Evolutionary conservation across 2,797 vertebrate genomes (phyloP).

Genomic region (Sciaenops ocellatus): DNA sequence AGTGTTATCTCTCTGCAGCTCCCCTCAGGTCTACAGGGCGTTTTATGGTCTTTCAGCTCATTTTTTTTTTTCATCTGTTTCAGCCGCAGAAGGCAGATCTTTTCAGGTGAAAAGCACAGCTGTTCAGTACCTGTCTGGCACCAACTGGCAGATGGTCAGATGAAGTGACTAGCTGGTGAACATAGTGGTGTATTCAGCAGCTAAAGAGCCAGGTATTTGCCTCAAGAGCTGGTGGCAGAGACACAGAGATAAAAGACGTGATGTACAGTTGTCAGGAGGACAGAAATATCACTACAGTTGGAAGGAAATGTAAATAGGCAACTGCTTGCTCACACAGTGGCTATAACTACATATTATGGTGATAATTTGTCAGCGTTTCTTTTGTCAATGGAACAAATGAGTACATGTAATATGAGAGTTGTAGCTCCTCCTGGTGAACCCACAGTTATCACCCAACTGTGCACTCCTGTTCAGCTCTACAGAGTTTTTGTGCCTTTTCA

Average conservation of each 20-base stretch:
- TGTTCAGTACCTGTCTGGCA: neutral
- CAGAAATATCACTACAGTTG: neutral
- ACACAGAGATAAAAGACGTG: neutral
- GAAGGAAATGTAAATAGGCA: no score
- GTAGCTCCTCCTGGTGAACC: neutral
- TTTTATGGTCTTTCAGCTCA: neutral
- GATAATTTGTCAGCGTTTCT: neutral
- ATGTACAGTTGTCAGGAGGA: no score
- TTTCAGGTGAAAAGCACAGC: neutral
- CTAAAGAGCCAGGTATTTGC: neutral
- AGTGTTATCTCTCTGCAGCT: neutral
- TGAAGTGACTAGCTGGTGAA: neutral
- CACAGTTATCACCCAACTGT: neutral
- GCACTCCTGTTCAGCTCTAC: neutral
- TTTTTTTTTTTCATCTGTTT: neutral
- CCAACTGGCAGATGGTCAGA: neutral
- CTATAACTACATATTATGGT: no score
- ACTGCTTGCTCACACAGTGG: neutral
- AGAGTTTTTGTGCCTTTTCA: neutral
- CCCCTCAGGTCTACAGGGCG: no score
- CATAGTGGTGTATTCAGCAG: neutral
- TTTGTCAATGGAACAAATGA: neutral
- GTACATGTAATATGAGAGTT: neutral
- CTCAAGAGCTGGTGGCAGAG: neutral
- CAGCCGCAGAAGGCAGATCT: neutral